phyloP scores from a whole-genome alignment of 2,888 invertebrate genomes.

The Beris chalybata region DNA sequence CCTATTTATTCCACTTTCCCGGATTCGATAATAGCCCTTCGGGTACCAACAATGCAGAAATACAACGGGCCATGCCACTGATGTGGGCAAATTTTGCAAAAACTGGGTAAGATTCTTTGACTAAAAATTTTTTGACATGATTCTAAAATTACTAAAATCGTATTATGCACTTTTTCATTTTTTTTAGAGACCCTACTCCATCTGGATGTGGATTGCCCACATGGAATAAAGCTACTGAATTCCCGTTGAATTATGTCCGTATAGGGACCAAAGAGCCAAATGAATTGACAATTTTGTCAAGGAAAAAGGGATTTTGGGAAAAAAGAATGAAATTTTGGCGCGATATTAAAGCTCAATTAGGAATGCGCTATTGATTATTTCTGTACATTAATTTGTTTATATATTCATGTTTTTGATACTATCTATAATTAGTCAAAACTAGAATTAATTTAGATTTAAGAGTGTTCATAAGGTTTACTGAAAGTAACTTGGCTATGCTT shows the following conservation, averaged over 20 bases:
- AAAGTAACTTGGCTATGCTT: too few species aligned
- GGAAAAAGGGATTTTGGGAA: background rate
- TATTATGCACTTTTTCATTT: background rate
- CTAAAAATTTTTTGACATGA: too few species aligned
- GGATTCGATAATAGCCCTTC: background rate
- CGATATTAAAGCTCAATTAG: background rate
- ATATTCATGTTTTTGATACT: too few species aligned
- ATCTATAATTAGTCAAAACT: too few species aligned
- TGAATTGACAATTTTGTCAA: conserved; percentile 18
- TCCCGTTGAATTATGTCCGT: conserved; percentile 19
- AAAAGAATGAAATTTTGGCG: conserved; percentile 15
- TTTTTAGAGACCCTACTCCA: background rate
- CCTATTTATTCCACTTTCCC: background rate
- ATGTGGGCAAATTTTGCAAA: background rate
- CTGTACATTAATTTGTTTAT: too few species aligned
- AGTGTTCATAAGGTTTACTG: too few species aligned
- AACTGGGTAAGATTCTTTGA: conserved; percentile 2
- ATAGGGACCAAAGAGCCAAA: conserved; percentile 22
- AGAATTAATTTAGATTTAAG: too few species aligned
- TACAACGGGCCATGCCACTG: background rate
- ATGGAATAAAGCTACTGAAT: background rate
- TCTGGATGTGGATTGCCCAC: background rate
- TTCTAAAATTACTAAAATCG: background rate
- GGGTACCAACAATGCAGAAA: background rate
- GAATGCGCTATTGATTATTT: too few species aligned